phyloP scores from a whole-genome alignment of 2,888 invertebrate genomes.

The Amphiduros pacificus region DNA sequence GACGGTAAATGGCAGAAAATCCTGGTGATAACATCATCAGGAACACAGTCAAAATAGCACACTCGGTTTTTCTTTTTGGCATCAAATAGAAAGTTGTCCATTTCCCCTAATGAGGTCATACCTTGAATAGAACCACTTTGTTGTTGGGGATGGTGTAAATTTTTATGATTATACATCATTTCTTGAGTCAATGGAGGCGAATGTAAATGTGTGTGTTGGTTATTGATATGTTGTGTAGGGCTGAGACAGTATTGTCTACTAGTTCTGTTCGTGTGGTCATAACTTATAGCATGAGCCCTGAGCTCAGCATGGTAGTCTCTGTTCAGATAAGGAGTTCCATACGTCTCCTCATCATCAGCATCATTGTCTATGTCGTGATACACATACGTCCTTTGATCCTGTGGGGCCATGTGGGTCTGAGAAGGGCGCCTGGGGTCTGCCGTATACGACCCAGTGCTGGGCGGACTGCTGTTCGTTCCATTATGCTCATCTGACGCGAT shows the following conservation, averaged over 20 bases:
- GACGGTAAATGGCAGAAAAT: constrained; percentile 74
- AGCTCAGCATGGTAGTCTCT: too few relatives aligned
- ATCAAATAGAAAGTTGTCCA: background rate
- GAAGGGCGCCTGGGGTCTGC: background rate
- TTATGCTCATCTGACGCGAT: constrained; percentile 43
- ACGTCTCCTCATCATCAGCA: background rate
- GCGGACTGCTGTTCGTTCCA: background rate
- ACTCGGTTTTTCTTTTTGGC: background rate
- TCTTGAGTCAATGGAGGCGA: background rate
- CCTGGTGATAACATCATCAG: constrained; percentile 71
- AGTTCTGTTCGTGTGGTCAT: background rate
- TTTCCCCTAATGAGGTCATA: background rate
- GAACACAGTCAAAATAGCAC: constrained; percentile 59
- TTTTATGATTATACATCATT: background rate
- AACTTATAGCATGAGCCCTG: background rate
- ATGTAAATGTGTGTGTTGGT: background rate
- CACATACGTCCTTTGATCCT: too few relatives aligned
- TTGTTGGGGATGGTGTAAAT: too few relatives aligned
- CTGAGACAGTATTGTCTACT: background rate
- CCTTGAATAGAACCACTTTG: too few relatives aligned
- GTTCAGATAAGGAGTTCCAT: too few relatives aligned
- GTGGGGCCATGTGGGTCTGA: too few relatives aligned
- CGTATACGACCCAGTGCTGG: background rate
- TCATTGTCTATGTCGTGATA: background rate
- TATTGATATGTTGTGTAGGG: background rate